These are phyloP conservation scores for Hirtodrosophila cameraria DNA, from an alignment of 2,888 invertebrate genomes.

Conservation along the genomic window DNA sequence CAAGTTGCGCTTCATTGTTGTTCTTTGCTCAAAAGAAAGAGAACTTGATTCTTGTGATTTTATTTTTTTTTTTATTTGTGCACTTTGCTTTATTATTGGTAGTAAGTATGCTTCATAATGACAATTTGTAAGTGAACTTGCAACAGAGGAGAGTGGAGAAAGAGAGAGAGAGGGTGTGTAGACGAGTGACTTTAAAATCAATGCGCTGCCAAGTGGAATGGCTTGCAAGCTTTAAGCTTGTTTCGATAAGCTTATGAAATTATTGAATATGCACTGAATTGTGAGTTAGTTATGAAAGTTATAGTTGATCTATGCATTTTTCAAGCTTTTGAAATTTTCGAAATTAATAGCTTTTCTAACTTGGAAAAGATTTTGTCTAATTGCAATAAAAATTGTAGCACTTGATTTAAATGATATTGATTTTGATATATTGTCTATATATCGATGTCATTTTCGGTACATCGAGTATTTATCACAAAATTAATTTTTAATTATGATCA, in stretches of 20 bases:
- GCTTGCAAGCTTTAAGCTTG: constrained; percentile 24
- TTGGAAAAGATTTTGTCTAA: too few species aligned
- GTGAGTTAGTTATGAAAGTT: too few species aligned
- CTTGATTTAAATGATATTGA: too few species aligned
- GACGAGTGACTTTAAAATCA: constrained; percentile 28
- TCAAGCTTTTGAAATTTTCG: too few species aligned
- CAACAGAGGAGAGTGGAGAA: neutral
- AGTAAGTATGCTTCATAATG: constrained; percentile 51
- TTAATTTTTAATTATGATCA: too few species aligned
- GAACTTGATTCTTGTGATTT: constrained; percentile 60
- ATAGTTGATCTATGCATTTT: too few species aligned
- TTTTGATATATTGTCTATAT: too few species aligned
- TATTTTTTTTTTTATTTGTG: constrained; percentile 32
- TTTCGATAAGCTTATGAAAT: constrained; percentile 6
- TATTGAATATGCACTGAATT: neutral
- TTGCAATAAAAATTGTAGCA: too few species aligned
- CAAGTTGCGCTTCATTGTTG: constrained; percentile 24
- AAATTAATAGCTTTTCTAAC: too few species aligned
- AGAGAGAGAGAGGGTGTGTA: neutral
- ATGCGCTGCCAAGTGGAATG: constrained; percentile 20
- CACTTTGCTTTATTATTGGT: constrained; percentile 39
- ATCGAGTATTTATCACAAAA: too few species aligned
- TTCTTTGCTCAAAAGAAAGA: constrained; percentile 29
- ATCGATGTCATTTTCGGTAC: too few species aligned
- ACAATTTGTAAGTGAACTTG: constrained; percentile 40